Evolutionary conservation across 2,797 vertebrate genomes (phyloP).

Genomic region (Sorex maritimensis): DNA sequence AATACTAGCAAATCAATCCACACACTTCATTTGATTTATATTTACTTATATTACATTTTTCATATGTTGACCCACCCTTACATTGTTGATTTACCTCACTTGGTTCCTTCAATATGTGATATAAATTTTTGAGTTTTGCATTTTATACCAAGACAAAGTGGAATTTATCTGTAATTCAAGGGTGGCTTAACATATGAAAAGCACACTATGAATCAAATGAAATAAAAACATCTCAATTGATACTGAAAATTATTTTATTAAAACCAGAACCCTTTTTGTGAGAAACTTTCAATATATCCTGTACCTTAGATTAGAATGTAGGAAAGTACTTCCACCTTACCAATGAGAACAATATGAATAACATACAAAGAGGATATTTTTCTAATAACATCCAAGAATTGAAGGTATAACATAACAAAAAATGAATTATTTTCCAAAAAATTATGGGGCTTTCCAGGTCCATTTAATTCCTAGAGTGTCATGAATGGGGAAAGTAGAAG

Average conservation of each 20-base stretch:
- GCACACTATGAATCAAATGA: background rate
- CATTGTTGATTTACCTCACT: no score
- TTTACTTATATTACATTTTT: no score
- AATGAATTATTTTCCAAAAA: conserved; percentile 35
- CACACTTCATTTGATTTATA: no score
- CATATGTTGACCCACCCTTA: no score
- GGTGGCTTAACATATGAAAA: background rate
- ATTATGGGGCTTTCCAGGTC: background rate
- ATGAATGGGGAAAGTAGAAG: background rate
- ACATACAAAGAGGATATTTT: conserved; percentile 27
- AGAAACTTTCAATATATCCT: background rate
- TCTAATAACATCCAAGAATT: background rate
- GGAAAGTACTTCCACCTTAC: background rate
- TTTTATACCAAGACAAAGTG: background rate
- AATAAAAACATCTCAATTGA: conserved; percentile 31
- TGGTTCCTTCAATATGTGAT: no score
- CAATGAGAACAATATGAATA: background rate
- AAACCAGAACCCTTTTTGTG: background rate
- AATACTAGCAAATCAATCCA: background rate
- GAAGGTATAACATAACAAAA: background rate
- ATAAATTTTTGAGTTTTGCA: no score
- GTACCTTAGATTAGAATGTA: background rate
- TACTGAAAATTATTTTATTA: conserved; percentile 9
- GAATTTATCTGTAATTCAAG: background rate
- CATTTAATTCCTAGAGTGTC: background rate